These are phyloP conservation scores for Neogobius melanostomus DNA, from an alignment of 2,113 vertebrate species.

Conservation along the genomic window DNA sequence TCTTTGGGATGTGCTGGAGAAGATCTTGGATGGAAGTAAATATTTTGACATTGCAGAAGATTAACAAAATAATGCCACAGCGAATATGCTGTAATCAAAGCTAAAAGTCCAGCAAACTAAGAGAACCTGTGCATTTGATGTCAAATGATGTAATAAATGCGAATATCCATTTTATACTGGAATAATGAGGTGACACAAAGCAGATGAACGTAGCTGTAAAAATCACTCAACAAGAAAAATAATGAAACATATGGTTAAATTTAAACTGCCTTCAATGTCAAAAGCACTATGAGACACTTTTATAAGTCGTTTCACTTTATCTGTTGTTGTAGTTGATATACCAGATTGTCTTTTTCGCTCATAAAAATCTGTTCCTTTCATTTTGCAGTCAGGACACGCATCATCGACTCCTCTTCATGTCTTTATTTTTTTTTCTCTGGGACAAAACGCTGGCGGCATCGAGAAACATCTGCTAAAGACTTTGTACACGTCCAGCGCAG, in stretches of 20 bases:
- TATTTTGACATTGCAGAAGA: no score
- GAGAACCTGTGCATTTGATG: background rate
- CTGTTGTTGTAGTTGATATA: background rate
- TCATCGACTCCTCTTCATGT: slow-evolving; percentile 16
- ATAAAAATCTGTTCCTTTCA: slow-evolving; percentile 9
- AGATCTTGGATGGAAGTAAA: no score
- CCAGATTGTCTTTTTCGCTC: background rate
- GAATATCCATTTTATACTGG: background rate
- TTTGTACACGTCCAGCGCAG: background rate
- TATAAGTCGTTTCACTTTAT: background rate
- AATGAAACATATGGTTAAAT: slow-evolving; percentile 3
- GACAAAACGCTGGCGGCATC: slow-evolving; percentile 8
- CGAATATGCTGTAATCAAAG: no score
- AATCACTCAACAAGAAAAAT: slow-evolving; percentile 4
- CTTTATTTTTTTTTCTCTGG: slow-evolving; percentile 10
- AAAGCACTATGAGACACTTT: background rate
- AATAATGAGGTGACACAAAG: background rate
- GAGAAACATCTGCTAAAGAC: slow-evolving; percentile 42
- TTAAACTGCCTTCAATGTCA: background rate
- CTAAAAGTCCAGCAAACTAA: no score
- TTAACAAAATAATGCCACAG: no score
- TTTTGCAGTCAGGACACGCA: slow-evolving; percentile 4
- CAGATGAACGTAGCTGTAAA: background rate
- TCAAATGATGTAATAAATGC: background rate
- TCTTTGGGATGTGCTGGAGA: no score